These are phyloP conservation scores for Tapera naevia DNA, from an alignment of 2,797 vertebrate genomes.

Conservation along the genomic window DNA sequence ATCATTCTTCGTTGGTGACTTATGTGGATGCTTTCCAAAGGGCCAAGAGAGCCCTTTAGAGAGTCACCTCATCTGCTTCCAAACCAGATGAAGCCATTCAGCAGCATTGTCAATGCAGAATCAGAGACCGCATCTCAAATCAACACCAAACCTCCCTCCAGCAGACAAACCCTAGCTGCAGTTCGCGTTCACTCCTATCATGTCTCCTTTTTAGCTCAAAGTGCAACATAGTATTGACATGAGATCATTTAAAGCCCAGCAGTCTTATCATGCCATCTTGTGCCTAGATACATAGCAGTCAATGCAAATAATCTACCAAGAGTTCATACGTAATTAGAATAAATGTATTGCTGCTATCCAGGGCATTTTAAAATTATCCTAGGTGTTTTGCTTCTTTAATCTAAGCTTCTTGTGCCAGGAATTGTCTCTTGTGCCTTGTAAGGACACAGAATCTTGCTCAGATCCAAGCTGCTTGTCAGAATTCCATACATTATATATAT, in stretches of 20 bases:
- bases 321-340: background rate
- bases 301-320: background rate
- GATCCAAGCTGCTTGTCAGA: background rate
- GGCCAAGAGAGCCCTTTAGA: background rate
- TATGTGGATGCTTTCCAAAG: background rate
- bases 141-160: background rate
- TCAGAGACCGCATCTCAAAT: background rate
- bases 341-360: background rate
- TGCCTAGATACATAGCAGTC: conserved; percentile 3
- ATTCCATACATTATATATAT: background rate
- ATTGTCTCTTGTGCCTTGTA: background rate
- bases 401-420: background rate
- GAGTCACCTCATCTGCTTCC: background rate
- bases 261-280: background rate
- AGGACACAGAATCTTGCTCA: background rate
- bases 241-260: background rate
- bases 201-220: background rate
- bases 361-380: background rate
- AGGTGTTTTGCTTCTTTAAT: background rate
- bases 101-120: background rate
- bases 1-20: background rate
- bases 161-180: background rate
- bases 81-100: background rate
- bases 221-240: background rate
- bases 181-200: background rate